Percentiles rank a stretch among this genome's conserved stretches.
Conservation (phyloP, 2,888 invertebrate genomes). For the Petrolisthes manimaculis region DNA sequence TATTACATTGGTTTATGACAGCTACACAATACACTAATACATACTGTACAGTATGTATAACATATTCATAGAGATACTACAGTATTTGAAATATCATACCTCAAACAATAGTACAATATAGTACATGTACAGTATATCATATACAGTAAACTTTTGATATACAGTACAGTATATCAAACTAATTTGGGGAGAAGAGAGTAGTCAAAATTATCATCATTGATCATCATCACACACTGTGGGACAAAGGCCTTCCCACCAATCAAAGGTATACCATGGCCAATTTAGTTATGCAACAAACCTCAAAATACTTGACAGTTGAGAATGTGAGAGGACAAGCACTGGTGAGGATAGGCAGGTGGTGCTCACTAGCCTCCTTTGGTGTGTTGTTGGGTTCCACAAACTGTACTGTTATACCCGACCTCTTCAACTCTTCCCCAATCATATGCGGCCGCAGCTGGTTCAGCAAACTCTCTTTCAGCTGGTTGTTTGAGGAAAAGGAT, state of each 20-base stretch:
- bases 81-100: too few species aligned
- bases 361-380: constrained; percentile 17
- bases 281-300: constrained; percentile 24
- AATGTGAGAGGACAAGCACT: constrained; percentile 50
- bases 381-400: constrained; percentile 24
- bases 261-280: background rate
- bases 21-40: background rate
- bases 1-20: background rate
- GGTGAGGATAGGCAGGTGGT: constrained; percentile 43
- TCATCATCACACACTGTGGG: background rate
- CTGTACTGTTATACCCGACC: constrained; percentile 28
- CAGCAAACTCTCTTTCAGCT: constrained; percentile 44
- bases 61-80: background rate
- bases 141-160: background rate
- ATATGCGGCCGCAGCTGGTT: constrained; percentile 33
- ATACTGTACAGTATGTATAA: background rate
- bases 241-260: background rate
- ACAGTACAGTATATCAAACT: background rate
- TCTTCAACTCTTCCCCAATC: constrained; percentile 24
- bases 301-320: constrained; percentile 58
- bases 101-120: too few species aligned
- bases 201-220: background rate
- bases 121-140: too few species aligned
- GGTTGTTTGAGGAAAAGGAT: background rate
- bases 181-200: background rate